phyloP scores from a whole-genome alignment of 2,797 vertebrate genomes.

The Sebastes minor region DNA sequence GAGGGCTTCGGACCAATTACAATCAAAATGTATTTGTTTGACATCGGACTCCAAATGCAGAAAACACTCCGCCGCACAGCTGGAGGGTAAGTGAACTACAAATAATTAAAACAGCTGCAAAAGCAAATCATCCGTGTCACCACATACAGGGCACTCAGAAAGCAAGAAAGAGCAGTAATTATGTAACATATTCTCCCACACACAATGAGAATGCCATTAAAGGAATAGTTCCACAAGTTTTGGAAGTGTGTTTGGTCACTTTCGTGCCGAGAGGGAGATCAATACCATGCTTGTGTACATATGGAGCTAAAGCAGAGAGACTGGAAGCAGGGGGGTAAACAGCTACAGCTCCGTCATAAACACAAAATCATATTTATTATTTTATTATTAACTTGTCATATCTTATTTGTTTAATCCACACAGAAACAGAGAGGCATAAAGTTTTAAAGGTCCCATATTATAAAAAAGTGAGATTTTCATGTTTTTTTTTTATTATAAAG shows the following conservation, averaged over 20 bases:
- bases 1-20: conserved; percentile 32
- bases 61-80: conserved; percentile 37
- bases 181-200: neutral
- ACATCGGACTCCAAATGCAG: neutral
- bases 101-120: conserved; percentile 60
- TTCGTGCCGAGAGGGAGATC: neutral
- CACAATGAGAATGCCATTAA: neutral
- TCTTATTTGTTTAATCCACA: neutral
- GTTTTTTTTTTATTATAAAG: too few relatives aligned
- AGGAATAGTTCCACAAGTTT: neutral
- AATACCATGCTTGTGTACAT: neutral
- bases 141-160: neutral
- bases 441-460: too few relatives aligned
- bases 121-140: conserved; percentile 26
- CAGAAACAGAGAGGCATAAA: neutral
- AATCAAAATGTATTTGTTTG: conserved; percentile 33
- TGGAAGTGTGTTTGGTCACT: neutral
- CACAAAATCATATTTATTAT: neutral
- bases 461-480: too few relatives aligned
- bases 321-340: too few relatives aligned
- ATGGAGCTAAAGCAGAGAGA: neutral
- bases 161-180: neutral
- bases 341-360: neutral
- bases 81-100: conserved; percentile 45
- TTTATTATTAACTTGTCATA: neutral